These are phyloP conservation scores for Chymomyza fuscimana DNA, from an alignment of 2,888 invertebrate genomes.

Conservation along the genomic window DNA sequence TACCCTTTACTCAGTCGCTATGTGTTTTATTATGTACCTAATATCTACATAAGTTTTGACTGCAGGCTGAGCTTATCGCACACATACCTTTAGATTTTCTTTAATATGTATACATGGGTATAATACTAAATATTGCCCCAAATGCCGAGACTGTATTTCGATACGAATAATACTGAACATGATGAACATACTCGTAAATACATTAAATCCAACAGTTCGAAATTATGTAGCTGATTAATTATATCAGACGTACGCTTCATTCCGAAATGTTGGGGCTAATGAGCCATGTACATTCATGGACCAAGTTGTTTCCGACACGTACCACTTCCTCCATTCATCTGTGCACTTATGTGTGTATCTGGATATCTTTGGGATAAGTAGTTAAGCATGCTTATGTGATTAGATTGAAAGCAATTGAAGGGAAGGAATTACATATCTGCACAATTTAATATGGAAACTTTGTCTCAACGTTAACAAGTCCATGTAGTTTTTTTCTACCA, in stretches of 20 bases:
- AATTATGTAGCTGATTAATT: constrained; percentile 74
- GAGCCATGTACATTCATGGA: neutral
- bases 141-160: too few species aligned
- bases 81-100: too few species aligned
- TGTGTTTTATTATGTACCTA: too few species aligned
- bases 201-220: constrained; percentile 64
- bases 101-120: too few species aligned
- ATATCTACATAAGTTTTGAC: too few species aligned
- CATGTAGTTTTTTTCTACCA: too few species aligned
- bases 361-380: constrained; percentile 48
- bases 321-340: neutral
- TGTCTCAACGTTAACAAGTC: too few species aligned
- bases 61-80: too few species aligned
- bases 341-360: constrained; percentile 3
- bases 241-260: constrained; percentile 53
- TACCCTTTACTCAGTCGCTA: too few species aligned
- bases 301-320: neutral
- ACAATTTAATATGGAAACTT: too few species aligned
- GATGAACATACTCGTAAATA: constrained; percentile 61
- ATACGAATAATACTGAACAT: neutral
- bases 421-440: neutral
- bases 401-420: constrained; percentile 38
- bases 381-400: constrained; percentile 67
- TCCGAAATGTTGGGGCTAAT: constrained; percentile 8
- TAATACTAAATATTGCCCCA: too few species aligned